Conservation (phyloP, 2,888 invertebrate genomes). For the Osmoderma eremita region DNA sequence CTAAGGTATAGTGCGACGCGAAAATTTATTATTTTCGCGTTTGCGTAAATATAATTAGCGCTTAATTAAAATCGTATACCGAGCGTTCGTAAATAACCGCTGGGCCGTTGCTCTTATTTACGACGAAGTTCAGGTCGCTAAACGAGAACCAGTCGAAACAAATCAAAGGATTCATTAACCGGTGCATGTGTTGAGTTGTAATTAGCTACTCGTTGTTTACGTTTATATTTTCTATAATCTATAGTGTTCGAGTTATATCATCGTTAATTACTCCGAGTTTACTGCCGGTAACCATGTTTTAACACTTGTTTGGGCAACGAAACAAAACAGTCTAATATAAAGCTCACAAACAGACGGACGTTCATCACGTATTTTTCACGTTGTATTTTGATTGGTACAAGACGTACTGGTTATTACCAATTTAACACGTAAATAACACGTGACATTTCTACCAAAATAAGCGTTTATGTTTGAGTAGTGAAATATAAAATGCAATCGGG, state of each 20-base stretch:
- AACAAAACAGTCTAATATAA: too few species aligned
- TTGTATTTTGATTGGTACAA: too few species aligned
- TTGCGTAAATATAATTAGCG: slow-evolving; percentile 34
- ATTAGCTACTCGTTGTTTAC: slow-evolving; percentile 23
- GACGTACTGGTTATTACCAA: too few species aligned
- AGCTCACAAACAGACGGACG: too few species aligned
- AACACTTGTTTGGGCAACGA: too few species aligned
- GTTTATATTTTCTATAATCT: slow-evolving; percentile 24
- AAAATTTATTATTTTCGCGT: slow-evolving; percentile 37
- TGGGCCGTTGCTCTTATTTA: slow-evolving; percentile 14
- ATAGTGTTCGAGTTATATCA: background rate
- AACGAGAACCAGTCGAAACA: slow-evolving; percentile 22
- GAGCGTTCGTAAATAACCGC: slow-evolving; percentile 27
- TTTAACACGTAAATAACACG: too few species aligned
- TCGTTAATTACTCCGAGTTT: background rate
- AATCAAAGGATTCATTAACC: slow-evolving; percentile 25
- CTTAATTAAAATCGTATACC: slow-evolving; percentile 34
- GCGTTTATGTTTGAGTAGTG: too few species aligned
- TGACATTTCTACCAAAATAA: too few species aligned
- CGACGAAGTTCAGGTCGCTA: slow-evolving; percentile 8
- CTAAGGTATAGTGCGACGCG: slow-evolving; percentile 15
- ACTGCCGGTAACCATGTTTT: background rate
- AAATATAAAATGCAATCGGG: too few species aligned
- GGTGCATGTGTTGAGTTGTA: slow-evolving; percentile 18
- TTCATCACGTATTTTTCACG: too few species aligned